Conservation (phyloP, 35 echinoderm and acorn worm genomes). For the Eucidaris tribuloides region DNA sequence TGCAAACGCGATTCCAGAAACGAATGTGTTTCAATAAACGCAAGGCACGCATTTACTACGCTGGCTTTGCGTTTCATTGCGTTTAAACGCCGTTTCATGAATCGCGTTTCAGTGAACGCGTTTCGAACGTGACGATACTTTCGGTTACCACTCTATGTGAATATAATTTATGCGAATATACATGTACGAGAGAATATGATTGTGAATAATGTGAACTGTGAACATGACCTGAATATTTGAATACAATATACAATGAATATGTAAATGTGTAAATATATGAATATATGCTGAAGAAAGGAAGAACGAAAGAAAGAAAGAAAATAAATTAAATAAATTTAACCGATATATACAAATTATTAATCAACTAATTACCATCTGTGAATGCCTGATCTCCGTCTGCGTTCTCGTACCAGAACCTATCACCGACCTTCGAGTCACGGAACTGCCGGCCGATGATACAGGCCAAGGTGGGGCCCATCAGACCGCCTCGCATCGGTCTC, state of each 20-base stretch:
- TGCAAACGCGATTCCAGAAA: too few relatives aligned
- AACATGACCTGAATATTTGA: neutral
- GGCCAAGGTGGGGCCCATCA: conserved; percentile 73
- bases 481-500: conserved; percentile 27
- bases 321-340: neutral
- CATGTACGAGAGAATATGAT: too few relatives aligned
- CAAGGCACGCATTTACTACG: too few relatives aligned
- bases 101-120: too few relatives aligned
- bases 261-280: neutral
- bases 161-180: too few relatives aligned
- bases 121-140: too few relatives aligned
- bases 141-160: too few relatives aligned
- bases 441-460: conserved; percentile 79
- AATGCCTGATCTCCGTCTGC: conserved; percentile 63
- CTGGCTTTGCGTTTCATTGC: too few relatives aligned
- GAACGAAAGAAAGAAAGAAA: neutral
- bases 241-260: neutral
- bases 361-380: conserved; percentile 40
- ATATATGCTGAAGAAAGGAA: neutral
- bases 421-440: conserved; percentile 57
- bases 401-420: conserved; percentile 97
- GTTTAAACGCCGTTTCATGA: too few relatives aligned
- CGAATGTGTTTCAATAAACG: too few relatives aligned
- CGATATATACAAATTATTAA: neutral
- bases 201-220: neutral